Evolutionary conservation across 2,797 vertebrate species (phyloP).

Genomic region (Alosa sapidissima): DNA sequence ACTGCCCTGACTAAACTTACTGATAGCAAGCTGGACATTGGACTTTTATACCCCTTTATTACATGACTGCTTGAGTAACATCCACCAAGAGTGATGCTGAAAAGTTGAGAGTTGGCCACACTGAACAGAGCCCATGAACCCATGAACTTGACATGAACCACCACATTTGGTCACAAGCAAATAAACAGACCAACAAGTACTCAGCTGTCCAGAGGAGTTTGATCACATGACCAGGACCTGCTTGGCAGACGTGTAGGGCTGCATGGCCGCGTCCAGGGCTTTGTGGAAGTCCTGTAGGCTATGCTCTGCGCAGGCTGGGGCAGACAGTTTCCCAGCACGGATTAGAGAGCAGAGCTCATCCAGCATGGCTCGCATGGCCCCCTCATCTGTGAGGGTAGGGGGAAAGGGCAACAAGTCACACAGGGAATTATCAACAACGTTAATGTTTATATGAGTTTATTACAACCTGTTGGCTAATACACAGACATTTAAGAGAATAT

Average conservation of each 20-base stretch:
- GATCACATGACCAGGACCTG: conserved; percentile 87
- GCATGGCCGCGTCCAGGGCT: conserved; percentile 79
- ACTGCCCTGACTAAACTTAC: background rate
- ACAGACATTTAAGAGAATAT: background rate
- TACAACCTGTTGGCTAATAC: background rate
- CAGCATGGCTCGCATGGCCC: conserved; percentile 74
- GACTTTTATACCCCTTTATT: conserved; percentile 59
- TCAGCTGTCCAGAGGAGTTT: background rate
- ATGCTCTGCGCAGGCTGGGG: conserved; percentile 78
- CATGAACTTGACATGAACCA: background rate
- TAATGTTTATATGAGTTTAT: background rate
- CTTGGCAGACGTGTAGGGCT: conserved; percentile 84
- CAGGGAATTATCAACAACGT: background rate
- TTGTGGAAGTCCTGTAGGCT: conserved; percentile 74
- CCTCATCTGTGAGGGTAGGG: conserved; percentile 55
- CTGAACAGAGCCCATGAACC: background rate
- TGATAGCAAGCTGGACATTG: conserved; percentile 1
- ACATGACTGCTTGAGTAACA: conserved; percentile 13
- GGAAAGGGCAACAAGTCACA: background rate
- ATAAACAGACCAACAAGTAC: background rate
- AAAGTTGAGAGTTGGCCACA: background rate
- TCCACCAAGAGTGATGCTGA: background rate
- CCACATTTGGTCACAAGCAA: background rate
- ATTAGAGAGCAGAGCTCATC: conserved; percentile 81
- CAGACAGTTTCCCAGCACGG: conserved; percentile 74